phyloP scores from a whole-genome alignment of 37 sponge, comb jelly and placozoan genomes.

The Haliclona indistincta region DNA sequence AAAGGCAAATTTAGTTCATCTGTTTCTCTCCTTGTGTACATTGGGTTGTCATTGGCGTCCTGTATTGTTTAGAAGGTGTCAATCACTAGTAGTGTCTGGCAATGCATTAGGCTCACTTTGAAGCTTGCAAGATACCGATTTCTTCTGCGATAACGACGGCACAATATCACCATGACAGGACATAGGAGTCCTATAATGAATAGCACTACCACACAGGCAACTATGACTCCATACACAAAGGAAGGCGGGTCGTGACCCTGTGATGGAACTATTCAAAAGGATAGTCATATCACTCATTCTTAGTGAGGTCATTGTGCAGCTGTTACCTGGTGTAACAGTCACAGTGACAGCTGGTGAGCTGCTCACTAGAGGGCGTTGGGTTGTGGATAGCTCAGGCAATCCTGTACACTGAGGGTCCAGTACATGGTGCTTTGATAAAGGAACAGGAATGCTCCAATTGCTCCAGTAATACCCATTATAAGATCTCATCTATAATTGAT shows the following conservation, averaged over 20 bases:
- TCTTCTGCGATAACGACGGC: not conserved
- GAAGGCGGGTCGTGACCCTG: no score
- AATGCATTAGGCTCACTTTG: not conserved
- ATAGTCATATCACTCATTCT: not conserved
- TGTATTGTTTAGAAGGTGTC: not conserved
- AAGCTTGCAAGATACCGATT: conserved; percentile 5
- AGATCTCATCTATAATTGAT: conserved; percentile 2
- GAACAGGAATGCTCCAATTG: conserved; percentile 38
- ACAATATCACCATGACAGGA: not conserved
- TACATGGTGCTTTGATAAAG: conserved; percentile 19
- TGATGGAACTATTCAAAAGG: not conserved
- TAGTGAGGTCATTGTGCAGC: not conserved
- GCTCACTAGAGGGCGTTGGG: no score
- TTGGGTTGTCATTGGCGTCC: not conserved
- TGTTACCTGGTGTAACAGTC: not conserved
- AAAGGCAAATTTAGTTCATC: not conserved
- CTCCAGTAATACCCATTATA: conserved; percentile 47
- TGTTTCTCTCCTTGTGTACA: not conserved
- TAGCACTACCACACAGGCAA: not conserved
- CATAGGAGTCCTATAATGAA: not conserved
- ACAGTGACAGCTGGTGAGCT: not conserved
- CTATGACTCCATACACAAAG: not conserved
- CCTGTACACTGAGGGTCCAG: conserved; percentile 22
- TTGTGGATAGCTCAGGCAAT: no score
- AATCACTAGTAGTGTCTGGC: not conserved